phyloP scores from a whole-genome alignment of 2,113 vertebrate species.

The Atractosteus spatula region DNA sequence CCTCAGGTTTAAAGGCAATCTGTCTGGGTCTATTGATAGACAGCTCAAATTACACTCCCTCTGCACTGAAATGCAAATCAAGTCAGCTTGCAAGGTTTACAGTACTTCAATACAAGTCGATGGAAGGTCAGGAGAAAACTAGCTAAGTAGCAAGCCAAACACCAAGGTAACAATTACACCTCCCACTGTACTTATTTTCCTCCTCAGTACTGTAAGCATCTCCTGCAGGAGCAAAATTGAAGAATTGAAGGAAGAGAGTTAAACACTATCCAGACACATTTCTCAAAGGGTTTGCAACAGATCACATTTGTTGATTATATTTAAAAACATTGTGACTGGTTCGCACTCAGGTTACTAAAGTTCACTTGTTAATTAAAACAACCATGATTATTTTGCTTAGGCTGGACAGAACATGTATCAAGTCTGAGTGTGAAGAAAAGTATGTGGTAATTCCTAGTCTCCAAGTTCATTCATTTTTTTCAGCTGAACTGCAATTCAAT shows the following conservation, averaged over 20 bases:
- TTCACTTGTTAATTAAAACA: no score
- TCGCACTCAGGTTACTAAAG: no score
- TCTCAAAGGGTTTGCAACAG: background rate
- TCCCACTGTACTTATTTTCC: background rate
- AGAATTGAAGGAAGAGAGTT: background rate
- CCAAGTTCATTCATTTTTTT: no score
- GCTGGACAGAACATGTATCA: no score
- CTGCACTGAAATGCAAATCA: background rate
- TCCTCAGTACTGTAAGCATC: background rate
- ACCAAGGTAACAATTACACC: background rate
- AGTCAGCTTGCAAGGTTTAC: background rate
- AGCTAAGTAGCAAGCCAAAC: background rate
- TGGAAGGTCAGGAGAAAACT: background rate
- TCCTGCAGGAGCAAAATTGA: background rate
- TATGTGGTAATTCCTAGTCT: no score
- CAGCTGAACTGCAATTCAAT: no score
- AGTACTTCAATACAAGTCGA: background rate
- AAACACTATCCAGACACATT: background rate
- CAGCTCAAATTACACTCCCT: conserved; percentile 1
- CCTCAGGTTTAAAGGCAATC: background rate
- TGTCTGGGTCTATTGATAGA: background rate
- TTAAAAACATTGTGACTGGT: no score
- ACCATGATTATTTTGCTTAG: no score
- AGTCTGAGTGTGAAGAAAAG: no score
- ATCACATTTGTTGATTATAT: no score